Percentiles rank a stretch among this genome's conserved stretches.
These are phyloP conservation scores for Falco rusticolus DNA, from an alignment of 2,797 vertebrate genomes.

Conservation along the genomic window DNA sequence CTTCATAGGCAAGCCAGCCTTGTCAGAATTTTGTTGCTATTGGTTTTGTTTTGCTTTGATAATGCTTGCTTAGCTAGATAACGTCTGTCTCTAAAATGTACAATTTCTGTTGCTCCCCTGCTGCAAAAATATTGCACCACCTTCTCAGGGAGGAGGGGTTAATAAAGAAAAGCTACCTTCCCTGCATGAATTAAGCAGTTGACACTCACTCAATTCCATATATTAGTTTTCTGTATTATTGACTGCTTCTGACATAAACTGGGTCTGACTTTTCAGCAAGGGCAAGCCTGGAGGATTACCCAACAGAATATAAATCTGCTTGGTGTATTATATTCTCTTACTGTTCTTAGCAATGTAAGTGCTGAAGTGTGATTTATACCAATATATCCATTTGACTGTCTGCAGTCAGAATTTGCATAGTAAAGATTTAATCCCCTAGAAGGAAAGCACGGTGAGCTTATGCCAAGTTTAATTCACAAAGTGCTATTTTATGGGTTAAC, in stretches of 20 bases:
- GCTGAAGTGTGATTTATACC: conserved; percentile 55
- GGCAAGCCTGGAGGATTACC: conserved; percentile 6
- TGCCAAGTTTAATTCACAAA: neutral
- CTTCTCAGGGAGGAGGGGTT: neutral
- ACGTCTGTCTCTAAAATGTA: neutral
- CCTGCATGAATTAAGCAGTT: neutral
- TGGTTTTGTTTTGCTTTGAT: neutral
- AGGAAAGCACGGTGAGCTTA: neutral
- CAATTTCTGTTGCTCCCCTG: conserved; percentile 12
- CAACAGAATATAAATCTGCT: conserved; percentile 31
- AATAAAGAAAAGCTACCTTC: neutral
- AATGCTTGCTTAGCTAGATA: neutral
- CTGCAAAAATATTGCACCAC: neutral
- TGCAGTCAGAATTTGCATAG: conserved; percentile 37
- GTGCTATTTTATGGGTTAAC: neutral
- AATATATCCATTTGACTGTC: conserved; percentile 7
- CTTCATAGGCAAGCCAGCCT: conserved; percentile 26
- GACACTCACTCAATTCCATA: neutral
- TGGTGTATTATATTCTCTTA: conserved; percentile 48
- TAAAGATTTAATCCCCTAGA: conserved; percentile 6
- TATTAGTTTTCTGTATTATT: conserved; percentile 16
- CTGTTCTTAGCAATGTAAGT: conserved; percentile 42
- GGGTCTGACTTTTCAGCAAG: conserved; percentile 6
- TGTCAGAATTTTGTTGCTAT: conserved; percentile 38
- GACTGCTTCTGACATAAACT: conserved; percentile 19